Percentiles rank a stretch among this genome's conserved stretches.
Evolutionary conservation across 2,113 vertebrate genomes (phyloP).

Genomic region (Tympanuchus pallidicinctus): DNA sequence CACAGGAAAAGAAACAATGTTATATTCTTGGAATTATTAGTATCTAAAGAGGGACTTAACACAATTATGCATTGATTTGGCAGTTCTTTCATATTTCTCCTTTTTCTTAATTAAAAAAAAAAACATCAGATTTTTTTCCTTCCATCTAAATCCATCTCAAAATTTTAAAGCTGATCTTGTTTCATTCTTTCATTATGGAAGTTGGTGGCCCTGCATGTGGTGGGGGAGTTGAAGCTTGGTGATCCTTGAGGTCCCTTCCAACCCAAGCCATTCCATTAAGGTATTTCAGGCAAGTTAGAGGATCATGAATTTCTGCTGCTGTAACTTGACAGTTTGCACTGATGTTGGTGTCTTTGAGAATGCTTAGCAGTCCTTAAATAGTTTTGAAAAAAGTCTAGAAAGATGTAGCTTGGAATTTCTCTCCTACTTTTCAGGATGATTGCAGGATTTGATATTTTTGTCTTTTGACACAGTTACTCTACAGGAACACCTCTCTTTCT

Average conservation of each 20-base stretch:
- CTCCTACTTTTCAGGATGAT: neutral
- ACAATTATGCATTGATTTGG: neutral
- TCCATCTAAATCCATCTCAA: neutral
- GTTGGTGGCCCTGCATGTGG: too few species aligned
- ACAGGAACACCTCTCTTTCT: neutral
- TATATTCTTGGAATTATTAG: neutral
- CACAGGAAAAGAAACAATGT: neutral
- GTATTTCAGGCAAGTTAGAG: neutral
- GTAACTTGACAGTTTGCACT: neutral
- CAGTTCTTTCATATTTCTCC: neutral
- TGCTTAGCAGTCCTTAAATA: neutral
- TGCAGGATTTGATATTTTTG: neutral
- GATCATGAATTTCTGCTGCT: neutral
- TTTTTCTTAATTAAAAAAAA: neutral
- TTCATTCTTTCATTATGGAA: neutral
- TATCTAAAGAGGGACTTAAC: neutral
- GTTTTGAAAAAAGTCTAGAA: neutral
- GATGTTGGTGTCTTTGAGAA: neutral
- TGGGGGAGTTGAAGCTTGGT: too few species aligned
- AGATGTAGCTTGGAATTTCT: neutral
- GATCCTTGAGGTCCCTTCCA: too few species aligned
- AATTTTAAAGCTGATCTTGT: neutral
- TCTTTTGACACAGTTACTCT: neutral
- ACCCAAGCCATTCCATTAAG: neutral
- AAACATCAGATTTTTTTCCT: neutral